phyloP scores from a whole-genome alignment of 1,140 invertebrate species.

The Rhagoletis pomonella region DNA sequence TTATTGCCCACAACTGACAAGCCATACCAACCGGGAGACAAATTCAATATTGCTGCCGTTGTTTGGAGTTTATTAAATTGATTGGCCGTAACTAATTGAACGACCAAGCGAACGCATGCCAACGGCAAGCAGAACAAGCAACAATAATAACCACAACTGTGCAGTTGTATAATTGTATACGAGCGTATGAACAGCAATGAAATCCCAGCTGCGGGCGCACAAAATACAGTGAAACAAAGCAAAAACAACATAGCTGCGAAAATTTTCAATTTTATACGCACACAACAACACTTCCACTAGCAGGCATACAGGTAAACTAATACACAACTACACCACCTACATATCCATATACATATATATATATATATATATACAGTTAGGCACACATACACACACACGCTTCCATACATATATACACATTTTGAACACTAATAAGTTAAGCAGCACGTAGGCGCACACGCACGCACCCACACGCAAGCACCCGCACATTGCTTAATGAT shows the following conservation, averaged over 20 bases:
- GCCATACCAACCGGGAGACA: constrained; percentile 5
- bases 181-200: neutral
- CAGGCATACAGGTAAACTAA: constrained; percentile 7
- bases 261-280: constrained; percentile 34
- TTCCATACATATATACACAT: constrained; percentile 2
- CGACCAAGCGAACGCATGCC: neutral
- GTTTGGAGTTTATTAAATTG: constrained; percentile 51
- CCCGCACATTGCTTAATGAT: neutral
- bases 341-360: constrained; percentile 8
- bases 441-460: too few relatives aligned
- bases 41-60: constrained; percentile 48
- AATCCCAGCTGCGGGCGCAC: neutral
- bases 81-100: constrained; percentile 49
- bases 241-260: constrained; percentile 17
- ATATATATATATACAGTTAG: neutral
- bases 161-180: neutral
- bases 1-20: neutral
- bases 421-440: neutral
- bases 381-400: neutral
- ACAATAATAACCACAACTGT: neutral
- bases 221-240: neutral
- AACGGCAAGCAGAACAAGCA: neutral
- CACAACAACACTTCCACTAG: constrained; percentile 17
- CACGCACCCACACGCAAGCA: neutral
- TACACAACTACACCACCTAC: neutral